Percentiles rank a stretch among this genome's conserved stretches.
Evolutionary conservation across 1,140 invertebrate genomes (phyloP).

Genomic region (Habropoda laboriosa): DNA sequence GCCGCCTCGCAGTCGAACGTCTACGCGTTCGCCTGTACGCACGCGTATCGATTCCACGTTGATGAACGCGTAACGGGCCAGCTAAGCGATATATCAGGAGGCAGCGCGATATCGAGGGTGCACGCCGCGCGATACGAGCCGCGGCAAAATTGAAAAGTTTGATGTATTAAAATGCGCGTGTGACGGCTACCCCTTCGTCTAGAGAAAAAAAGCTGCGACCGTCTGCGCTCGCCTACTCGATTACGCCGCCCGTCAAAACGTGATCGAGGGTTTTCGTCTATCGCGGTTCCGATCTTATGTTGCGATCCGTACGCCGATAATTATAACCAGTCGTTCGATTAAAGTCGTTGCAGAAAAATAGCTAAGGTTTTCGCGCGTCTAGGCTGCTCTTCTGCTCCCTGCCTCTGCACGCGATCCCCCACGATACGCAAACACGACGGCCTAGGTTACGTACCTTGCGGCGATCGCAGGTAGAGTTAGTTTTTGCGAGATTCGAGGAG

Average conservation of each 20-base stretch:
- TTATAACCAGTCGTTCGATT: too few relatives aligned
- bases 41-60: conserved; percentile 60
- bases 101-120: conserved; percentile 56
- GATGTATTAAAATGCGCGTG: conserved; percentile 72
- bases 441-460: not conserved
- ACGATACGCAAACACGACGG: conserved; percentile 31
- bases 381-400: not conserved
- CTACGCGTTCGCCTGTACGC: conserved; percentile 1
- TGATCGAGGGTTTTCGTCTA: conserved; percentile 47
- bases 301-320: too few relatives aligned
- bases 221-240: conserved; percentile 23
- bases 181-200: conserved; percentile 33
- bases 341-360: too few relatives aligned
- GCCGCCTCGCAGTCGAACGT: not conserved
- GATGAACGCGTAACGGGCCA: conserved; percentile 68
- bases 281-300: conserved; percentile 50
- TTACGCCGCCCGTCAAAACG: conserved; percentile 25
- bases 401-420: conserved; percentile 41
- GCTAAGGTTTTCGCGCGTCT: too few relatives aligned
- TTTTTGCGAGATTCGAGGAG: conserved; percentile 10
- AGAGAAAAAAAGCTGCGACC: conserved; percentile 1
- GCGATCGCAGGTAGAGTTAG: conserved; percentile 14
- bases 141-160: conserved; percentile 75
- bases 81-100: conserved; percentile 78
- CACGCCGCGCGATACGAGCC: conserved; percentile 52